These are phyloP conservation scores for Gastracanthus pulcherrimus DNA, from an alignment of 2,888 invertebrate genomes.

Conservation along the genomic window DNA sequence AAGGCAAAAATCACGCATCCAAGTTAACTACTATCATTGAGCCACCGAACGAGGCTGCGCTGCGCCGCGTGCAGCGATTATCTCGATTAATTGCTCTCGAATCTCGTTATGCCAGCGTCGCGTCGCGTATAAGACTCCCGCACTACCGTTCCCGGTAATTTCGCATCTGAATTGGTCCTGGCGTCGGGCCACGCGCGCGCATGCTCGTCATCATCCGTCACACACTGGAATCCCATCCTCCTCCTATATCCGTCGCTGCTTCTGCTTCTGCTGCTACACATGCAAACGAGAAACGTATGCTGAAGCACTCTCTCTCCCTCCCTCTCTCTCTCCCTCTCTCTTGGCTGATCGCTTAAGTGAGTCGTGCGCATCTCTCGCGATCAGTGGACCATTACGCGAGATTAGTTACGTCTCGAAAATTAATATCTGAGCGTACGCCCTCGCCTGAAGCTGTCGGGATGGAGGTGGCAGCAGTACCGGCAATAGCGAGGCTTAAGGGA, in stretches of 20 bases:
- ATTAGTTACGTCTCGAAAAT: slow-evolving; percentile 72
- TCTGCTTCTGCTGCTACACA: no score
- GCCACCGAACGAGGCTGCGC: no score
- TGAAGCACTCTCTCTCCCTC: no score
- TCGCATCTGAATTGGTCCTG: background rate
- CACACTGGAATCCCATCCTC: no score
- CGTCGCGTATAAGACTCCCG: background rate
- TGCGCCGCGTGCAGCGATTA: background rate
- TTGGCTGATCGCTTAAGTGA: background rate
- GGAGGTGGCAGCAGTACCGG: no score
- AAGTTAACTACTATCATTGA: no score
- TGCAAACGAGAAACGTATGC: slow-evolving; percentile 10
- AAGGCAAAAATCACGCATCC: background rate
- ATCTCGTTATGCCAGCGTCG: background rate
- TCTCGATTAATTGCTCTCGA: background rate
- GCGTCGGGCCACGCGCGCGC: background rate
- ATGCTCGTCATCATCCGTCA: no score
- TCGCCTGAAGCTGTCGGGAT: slow-evolving; percentile 55
- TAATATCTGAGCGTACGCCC: slow-evolving; percentile 66
- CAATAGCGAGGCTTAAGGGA: slow-evolving; percentile 18
- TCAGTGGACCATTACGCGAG: slow-evolving; percentile 71
- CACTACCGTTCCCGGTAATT: no score
- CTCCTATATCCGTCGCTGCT: no score
- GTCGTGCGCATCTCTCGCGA: slow-evolving; percentile 56
- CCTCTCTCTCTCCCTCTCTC: no score